A percentile compares a stretch with the other conserved stretches of the same genome.
Conservation (phyloP, 2,888 invertebrate genomes). For the Hirtodrosophila histrioides region DNA sequence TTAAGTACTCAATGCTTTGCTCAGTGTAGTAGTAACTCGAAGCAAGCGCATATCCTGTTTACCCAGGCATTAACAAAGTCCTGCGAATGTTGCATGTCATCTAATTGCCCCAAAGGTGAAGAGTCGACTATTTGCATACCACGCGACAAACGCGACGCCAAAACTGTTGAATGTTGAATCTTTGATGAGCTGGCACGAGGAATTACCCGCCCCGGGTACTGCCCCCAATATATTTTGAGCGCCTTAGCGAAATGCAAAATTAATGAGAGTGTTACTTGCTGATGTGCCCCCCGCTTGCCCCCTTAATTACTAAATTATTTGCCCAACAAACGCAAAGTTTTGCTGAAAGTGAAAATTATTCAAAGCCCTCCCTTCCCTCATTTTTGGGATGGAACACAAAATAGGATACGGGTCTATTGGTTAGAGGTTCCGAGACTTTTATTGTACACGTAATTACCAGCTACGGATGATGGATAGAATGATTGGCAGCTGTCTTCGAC, state of each 20-base stretch:
- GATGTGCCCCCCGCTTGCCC: conserved; percentile 36
- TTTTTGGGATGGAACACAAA: background rate
- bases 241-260: conserved; percentile 64
- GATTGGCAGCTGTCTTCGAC: no score
- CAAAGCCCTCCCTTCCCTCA: conserved; percentile 29
- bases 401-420: no score
- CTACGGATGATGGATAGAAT: no score
- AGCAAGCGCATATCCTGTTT: no score
- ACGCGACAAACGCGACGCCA: conserved; percentile 24
- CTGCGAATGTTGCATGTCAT: conserved; percentile 64
- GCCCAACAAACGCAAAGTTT: conserved; percentile 17
- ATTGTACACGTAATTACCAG: no score
- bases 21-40: no score
- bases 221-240: conserved; percentile 50
- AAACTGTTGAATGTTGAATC: conserved; percentile 58
- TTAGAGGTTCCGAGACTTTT: no score
- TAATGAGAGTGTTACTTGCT: conserved; percentile 52
- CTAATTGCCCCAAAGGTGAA: conserved; percentile 54
- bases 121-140: conserved; percentile 40
- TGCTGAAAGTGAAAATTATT: conserved; percentile 32
- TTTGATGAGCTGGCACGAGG: conserved; percentile 44
- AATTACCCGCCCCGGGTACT: background rate
- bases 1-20: no score
- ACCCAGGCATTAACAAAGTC: background rate
- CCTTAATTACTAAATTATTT: conserved; percentile 59